Base-by-base conservation (phyloP, 2,113 vertebrate species). In the Argyrosomus japonicus region DNA sequence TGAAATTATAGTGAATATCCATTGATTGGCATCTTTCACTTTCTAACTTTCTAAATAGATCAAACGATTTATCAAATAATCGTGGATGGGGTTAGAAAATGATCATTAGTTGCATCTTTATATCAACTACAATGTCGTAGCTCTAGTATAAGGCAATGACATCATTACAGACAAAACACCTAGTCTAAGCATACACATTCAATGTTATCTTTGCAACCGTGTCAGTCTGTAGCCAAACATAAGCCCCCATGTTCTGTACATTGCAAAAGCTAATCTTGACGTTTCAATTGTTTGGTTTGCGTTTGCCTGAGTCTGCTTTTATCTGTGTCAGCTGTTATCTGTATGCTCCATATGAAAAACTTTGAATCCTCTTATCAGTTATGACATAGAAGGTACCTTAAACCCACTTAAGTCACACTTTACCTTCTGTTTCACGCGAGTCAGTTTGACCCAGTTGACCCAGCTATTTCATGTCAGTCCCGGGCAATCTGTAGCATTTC, bases 361-460 rank as follows among this genome's bases (percentile, higher is more conserved):
- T 51, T 36, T 8, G 10, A 70, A 3, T 53, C 43, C 0, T 9
- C 2, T 19, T n/a, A 61, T 62, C 19, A 70, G 21, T 19, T 48
- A 5, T 75, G n/a, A 48, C 32, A 0, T 53, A 6, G n/a, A 71
- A 61, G n/a, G 7, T 47, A 61, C 6, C 40, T 13, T 60, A 68
- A 68, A 68, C 15, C n/a, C 12, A 65, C 57, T 76, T 68, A 2
- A 10, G 6, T 51, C 47, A 51, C 6, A 45, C 18, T 27, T 48
- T 7, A 29, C 27, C n/a, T 56, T 15, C 15, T 70, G 53, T 53
- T 57, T 76, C 6, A 50, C 32, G 8, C 9, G 6, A 68, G 61
- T 50, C 32, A 72, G n/a, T 6, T 40, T 81, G 67, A 81, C 51
- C 45, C 27, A 77, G 8, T 40, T 81, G 69, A 81, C 51, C 45